A percentile compares a stretch with the other conserved stretches of the same genome.
phyloP scores from a whole-genome alignment of 2,888 invertebrate species.

The Hirtodrosophila confusa region DNA sequence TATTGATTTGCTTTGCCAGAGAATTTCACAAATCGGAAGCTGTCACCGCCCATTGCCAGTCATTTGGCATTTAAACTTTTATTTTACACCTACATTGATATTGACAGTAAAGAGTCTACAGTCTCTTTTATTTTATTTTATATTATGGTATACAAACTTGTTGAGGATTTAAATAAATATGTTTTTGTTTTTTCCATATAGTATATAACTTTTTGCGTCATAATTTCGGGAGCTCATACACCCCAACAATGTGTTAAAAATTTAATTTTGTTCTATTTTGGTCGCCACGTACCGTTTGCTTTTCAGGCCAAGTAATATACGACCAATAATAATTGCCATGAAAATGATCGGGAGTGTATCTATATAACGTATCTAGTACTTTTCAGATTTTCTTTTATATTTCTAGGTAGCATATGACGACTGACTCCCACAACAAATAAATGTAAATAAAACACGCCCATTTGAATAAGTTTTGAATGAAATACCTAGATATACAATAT shows the following conservation, averaged over 20 bases:
- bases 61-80: constrained; percentile 44
- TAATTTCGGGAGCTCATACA: constrained; percentile 14
- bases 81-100: not conserved
- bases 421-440: constrained; percentile 22
- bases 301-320: constrained; percentile 36
- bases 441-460: constrained; percentile 66
- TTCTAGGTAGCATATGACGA: constrained; percentile 8
- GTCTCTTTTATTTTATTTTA: constrained; percentile 1
- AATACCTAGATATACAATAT: constrained; percentile 12
- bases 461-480: constrained; percentile 12
- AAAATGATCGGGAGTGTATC: constrained; percentile 3
- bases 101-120: not conserved
- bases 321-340: constrained; percentile 18
- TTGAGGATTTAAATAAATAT: constrained; percentile 3
- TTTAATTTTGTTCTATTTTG: constrained; percentile 53
- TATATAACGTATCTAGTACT: constrained; percentile 1
- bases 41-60: constrained; percentile 44
- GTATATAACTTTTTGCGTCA: constrained; percentile 38
- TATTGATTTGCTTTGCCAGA: constrained; percentile 32
- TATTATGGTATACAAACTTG: not conserved
- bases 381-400: constrained; percentile 6
- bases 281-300: constrained; percentile 51
- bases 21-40: constrained; percentile 42
- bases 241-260: constrained; percentile 1
- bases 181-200: constrained; percentile 7